phyloP scores from a whole-genome alignment of 2,888 invertebrate species.

The Eupeodes latifasciatus region DNA sequence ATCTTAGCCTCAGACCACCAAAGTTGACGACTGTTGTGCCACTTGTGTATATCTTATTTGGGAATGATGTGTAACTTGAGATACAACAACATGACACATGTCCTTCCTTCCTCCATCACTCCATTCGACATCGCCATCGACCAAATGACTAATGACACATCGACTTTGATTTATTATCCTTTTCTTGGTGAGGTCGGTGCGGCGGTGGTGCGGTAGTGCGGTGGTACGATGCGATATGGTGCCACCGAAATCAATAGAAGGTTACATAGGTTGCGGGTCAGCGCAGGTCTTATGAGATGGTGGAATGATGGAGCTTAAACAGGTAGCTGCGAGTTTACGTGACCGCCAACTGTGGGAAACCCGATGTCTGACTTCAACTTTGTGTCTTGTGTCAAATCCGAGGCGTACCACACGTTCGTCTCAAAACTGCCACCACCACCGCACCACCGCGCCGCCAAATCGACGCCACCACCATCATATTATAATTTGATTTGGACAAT shows the following conservation, averaged over 20 bases:
- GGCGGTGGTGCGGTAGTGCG: neutral
- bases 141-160: slow-evolving; percentile 72
- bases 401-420: slow-evolving; percentile 59
- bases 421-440: neutral
- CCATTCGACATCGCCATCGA: slow-evolving; percentile 31
- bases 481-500: slow-evolving; percentile 71
- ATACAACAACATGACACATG: slow-evolving; percentile 74
- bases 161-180: slow-evolving; percentile 72
- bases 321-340: slow-evolving; percentile 69
- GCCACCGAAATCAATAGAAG: slow-evolving; percentile 69
- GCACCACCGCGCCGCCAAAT: neutral
- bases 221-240: neutral
- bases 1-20: slow-evolving; percentile 54
- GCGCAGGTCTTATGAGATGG: slow-evolving; percentile 51
- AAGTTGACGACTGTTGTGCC: slow-evolving; percentile 63
- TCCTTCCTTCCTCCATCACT: slow-evolving; percentile 64
- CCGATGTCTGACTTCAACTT: slow-evolving; percentile 53
- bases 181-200: neutral
- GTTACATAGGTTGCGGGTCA: slow-evolving; percentile 53
- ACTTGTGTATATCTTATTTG: slow-evolving; percentile 64
- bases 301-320: slow-evolving; percentile 68
- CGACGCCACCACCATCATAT: neutral
- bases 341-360: slow-evolving; percentile 75
- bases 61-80: slow-evolving; percentile 71
- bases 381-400: slow-evolving; percentile 68